These are phyloP conservation scores for Oryzias melastigma DNA, from an alignment of 2,113 vertebrate genomes.

Conservation along the genomic window DNA sequence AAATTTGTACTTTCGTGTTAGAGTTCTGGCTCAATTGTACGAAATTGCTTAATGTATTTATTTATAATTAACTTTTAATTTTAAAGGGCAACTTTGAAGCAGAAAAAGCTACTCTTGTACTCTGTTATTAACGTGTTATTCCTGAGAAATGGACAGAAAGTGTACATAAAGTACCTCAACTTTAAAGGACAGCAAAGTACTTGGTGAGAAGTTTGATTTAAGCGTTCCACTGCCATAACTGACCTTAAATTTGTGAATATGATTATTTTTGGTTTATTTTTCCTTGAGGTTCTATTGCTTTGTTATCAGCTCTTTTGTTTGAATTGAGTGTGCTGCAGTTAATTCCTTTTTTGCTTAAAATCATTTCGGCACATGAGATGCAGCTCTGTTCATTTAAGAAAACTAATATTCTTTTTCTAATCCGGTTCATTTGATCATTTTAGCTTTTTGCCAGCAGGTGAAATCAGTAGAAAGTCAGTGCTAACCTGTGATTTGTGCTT, in stretches of 20 bases:
- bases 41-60: constrained; percentile 47
- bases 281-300: background rate
- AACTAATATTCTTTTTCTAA: background rate
- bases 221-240: constrained; percentile 68
- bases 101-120: constrained; percentile 30
- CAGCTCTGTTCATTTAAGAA: background rate
- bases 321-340: no score
- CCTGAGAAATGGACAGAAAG: background rate
- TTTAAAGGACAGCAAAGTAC: constrained; percentile 20
- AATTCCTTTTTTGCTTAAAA: no score
- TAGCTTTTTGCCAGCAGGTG: constrained; percentile 55
- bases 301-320: no score
- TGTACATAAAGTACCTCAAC: background rate
- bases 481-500: constrained; percentile 23
- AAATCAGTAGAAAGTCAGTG: constrained; percentile 28
- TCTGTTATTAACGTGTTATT: background rate
- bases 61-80: constrained; percentile 49
- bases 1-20: constrained; percentile 12
- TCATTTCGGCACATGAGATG: background rate
- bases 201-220: constrained; percentile 25
- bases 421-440: constrained; percentile 40
- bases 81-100: constrained; percentile 12
- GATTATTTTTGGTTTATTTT: constrained; percentile 20
- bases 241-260: constrained; percentile 31
- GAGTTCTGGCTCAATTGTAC: constrained; percentile 1